These are phyloP conservation scores for Arion vulgaris DNA, from an alignment of 1,140 invertebrate genomes.

Conservation along the genomic window DNA sequence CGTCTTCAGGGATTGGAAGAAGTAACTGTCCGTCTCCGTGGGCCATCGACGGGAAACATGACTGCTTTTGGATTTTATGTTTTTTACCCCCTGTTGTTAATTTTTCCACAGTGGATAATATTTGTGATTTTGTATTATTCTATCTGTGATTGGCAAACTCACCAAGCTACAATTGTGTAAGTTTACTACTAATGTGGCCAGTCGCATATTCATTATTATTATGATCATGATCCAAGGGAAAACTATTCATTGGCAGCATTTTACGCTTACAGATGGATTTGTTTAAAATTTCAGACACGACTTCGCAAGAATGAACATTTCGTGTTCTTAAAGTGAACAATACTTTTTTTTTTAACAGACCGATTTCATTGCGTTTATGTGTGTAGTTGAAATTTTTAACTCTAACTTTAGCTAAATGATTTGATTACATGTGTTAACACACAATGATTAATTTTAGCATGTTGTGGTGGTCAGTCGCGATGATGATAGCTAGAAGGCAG, in stretches of 20 bases:
- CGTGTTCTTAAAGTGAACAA: neutral
- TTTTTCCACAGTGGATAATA: neutral
- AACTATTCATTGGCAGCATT: neutral
- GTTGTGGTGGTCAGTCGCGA: too few species aligned
- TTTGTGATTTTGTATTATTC: neutral
- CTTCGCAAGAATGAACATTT: neutral
- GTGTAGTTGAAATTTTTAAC: too few species aligned
- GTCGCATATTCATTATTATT: too few species aligned
- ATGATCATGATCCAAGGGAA: neutral
- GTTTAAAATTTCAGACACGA: neutral
- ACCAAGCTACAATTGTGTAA: neutral
- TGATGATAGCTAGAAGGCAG: too few species aligned
- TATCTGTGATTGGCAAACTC: neutral
- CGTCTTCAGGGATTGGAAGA: slow-evolving; percentile 9
- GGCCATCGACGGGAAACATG: neutral
- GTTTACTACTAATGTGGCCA: neutral
- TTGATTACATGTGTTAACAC: too few species aligned
- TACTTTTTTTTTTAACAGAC: too few species aligned
- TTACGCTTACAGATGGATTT: neutral
- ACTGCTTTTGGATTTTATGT: neutral
- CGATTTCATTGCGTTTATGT: too few species aligned
- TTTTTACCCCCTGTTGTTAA: neutral
- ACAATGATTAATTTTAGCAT: too few species aligned
- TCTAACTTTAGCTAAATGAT: too few species aligned
- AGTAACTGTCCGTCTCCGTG: neutral